Evolutionary conservation across 2,888 invertebrate genomes (phyloP).

Genomic region (Noctua janthe): DNA sequence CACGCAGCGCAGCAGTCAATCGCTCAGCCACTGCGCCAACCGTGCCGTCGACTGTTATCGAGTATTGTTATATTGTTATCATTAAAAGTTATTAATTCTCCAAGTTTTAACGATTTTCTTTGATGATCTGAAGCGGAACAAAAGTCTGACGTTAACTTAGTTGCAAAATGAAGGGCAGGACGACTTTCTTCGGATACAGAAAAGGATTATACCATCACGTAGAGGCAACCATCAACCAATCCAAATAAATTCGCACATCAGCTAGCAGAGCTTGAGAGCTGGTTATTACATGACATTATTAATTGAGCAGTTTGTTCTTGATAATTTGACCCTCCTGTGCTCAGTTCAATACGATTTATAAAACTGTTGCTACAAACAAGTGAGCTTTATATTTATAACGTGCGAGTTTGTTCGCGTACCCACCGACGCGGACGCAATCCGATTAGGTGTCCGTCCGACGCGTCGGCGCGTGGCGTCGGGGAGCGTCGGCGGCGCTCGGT

Average conservation of each 20-base stretch:
- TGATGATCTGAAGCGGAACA: constrained; percentile 23
- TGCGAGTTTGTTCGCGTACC: constrained; percentile 17
- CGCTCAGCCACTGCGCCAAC: too few species aligned
- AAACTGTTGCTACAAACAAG: constrained; percentile 23
- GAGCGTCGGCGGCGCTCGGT: constrained; percentile 26
- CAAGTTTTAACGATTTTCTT: constrained; percentile 46
- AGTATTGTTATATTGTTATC: background rate
- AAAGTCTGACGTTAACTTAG: constrained; percentile 9
- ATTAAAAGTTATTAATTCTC: constrained; percentile 42
- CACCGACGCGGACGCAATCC: constrained; percentile 48
- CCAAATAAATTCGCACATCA: too few species aligned
- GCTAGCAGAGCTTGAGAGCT: background rate
- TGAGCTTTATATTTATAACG: constrained; percentile 1
- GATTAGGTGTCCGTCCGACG: constrained; percentile 44
- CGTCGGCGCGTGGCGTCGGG: constrained; percentile 3
- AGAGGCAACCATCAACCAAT: background rate
- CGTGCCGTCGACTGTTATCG: too few species aligned
- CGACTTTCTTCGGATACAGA: background rate
- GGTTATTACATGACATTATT: background rate
- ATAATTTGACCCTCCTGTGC: background rate
- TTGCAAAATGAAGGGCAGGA: constrained; percentile 3
- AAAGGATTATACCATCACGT: background rate
- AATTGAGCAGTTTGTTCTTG: background rate
- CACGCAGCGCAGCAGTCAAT: too few species aligned
- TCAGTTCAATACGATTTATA: background rate